Base-by-base conservation (phyloP, 2,113 vertebrate species). In the Thamnaconus septentrionalis region DNA sequence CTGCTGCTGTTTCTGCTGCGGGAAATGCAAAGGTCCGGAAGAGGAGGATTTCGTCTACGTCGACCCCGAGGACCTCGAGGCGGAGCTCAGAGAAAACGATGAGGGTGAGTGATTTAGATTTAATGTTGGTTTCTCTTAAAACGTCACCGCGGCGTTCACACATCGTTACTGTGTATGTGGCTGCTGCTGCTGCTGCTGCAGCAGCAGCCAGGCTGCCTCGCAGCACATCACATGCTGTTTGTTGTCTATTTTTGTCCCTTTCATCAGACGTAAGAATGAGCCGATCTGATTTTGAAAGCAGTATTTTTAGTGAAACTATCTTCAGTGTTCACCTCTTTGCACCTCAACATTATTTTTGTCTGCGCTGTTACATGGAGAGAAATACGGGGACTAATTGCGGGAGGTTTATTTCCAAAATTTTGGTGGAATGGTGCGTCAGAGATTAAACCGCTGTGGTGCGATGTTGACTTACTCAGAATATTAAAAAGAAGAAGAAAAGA, bases 1-100 rank as follows among this genome's bases (percentile, higher is more conserved):
- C 57, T 98, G 93, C 83, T 95, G 96, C 82, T 97, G 94, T 0
- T 95, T 88, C 76, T 96, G 96, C 84, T 98, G 95, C 0, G 95
- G 95, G 39, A 79, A 63, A 0, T 94, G 93, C 52, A 87, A 60
- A 41, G 53, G 66, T 0, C 70, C 91, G 0, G 71, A 86, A 0
- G 92, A 93, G 0, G 65, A 58, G 0, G 4, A 87, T 2, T 88
- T 78, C n/a, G 73, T 75, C 40, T 86, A 90, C 0, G 62, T 93
- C 4, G 88, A 93, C 69, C 91, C 91, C 0, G 92, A 93, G 8
- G 93, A 91, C 62, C 78, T 93, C 53, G 92, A 92, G 66, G 92
- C 81, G 0, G 89, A 94, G 90, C 88, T 91, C 68, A 59, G 53
- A 0, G 92, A 93, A 3, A 78, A 90, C 31, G 84, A 82, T 5